Percentiles rank a stretch among this genome's conserved stretches.
phyloP scores from a whole-genome alignment of 2,888 invertebrate genomes.

The Eucera pruinosa region DNA sequence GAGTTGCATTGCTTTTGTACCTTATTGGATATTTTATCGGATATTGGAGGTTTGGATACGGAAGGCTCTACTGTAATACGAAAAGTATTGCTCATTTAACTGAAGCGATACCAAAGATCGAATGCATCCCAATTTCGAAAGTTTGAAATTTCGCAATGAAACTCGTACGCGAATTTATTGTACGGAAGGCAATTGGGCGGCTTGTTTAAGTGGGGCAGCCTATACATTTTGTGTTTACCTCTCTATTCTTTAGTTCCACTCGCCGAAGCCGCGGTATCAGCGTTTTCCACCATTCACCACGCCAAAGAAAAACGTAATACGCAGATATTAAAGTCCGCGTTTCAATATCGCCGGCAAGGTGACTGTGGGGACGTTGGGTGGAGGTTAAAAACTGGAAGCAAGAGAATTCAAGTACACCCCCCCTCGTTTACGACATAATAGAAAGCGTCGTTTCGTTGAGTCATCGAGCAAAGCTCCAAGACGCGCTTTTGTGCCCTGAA shows the following conservation, averaged over 20 bases:
- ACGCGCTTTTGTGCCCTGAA: conserved; percentile 57
- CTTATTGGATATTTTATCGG: too few species aligned
- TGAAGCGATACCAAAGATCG: too few species aligned
- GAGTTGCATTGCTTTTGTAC: too few species aligned
- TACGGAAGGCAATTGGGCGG: too few species aligned
- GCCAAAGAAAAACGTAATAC: conserved; percentile 25
- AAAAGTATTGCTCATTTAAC: too few species aligned
- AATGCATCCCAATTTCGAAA: too few species aligned
- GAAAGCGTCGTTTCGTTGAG: conserved; percentile 56
- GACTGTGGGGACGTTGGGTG: neutral
- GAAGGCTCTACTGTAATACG: too few species aligned
- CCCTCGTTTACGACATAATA: conserved; percentile 46
- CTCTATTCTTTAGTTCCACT: neutral
- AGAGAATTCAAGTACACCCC: conserved; percentile 49
- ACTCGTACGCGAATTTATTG: too few species aligned
- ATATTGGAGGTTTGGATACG: too few species aligned
- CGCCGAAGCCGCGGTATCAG: neutral
- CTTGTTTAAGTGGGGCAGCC: too few species aligned
- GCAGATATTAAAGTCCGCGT: conserved; percentile 31
- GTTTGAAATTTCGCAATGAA: too few species aligned
- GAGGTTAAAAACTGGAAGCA: conserved; percentile 20
- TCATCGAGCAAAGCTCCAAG: conserved; percentile 54
- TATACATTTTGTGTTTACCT: too few species aligned
- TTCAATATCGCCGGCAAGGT: conserved; percentile 40
- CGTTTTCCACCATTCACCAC: neutral